phyloP scores from a whole-genome alignment of 2,888 invertebrate species.

The Philereme vetulata region DNA sequence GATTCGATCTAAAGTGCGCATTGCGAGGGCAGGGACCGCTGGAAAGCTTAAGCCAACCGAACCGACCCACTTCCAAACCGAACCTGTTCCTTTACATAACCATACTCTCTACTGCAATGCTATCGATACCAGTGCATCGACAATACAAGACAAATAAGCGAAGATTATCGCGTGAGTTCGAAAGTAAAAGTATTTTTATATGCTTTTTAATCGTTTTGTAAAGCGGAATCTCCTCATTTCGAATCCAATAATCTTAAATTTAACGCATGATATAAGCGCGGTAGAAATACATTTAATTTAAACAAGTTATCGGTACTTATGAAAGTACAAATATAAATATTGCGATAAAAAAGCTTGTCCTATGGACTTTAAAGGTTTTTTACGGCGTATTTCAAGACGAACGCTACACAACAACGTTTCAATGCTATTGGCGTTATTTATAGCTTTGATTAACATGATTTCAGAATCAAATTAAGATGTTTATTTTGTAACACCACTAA shows the following conservation, averaged over 20 bases:
- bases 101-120: slow-evolving; percentile 48
- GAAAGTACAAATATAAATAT: not conserved
- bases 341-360: not conserved
- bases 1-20: not conserved
- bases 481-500: no score
- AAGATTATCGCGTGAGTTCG: slow-evolving; percentile 7
- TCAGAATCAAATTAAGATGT: no score
- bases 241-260: not conserved
- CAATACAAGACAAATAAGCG: slow-evolving; percentile 8
- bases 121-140: slow-evolving; percentile 24
- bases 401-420: no score
- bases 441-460: no score
- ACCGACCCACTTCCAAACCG: slow-evolving; percentile 65
- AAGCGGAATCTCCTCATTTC: slow-evolving; percentile 2
- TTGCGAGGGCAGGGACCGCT: slow-evolving; percentile 52
- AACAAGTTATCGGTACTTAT: not conserved
- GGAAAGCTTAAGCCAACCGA: slow-evolving; percentile 54
- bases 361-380: no score
- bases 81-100: slow-evolving; percentile 54
- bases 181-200: slow-evolving; percentile 18
- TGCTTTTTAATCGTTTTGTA: slow-evolving; percentile 8
- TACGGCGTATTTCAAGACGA: no score
- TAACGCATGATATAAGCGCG: not conserved
- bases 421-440: no score
- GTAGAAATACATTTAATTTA: not conserved